Percentiles rank a stretch among this genome's conserved stretches.
These are phyloP conservation scores for Patella vulgata DNA, from an alignment of 1,140 invertebrate genomes.

Conservation along the genomic window DNA sequence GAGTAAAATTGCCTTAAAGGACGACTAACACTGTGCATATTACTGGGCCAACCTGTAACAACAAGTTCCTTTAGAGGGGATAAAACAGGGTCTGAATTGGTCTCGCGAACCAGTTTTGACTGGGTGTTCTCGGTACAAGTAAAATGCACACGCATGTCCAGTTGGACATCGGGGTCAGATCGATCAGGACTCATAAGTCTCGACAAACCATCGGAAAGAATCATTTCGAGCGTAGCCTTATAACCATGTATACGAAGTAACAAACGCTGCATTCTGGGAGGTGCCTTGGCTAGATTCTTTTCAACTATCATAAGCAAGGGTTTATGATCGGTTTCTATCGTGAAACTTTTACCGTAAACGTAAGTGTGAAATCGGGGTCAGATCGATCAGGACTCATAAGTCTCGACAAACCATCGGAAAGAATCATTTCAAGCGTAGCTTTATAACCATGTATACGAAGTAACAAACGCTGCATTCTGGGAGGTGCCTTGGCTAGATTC, in stretches of 20 bases:
- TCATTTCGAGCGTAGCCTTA: conserved; percentile 58
- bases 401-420: conserved; percentile 10
- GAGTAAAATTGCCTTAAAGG: conserved; percentile 10
- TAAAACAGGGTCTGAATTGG: conserved; percentile 1
- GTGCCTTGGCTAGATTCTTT: conserved; percentile 27
- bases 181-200: conserved; percentile 10
- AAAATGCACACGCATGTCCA: not conserved
- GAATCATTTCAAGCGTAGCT: conserved; percentile 13
- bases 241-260: conserved; percentile 32
- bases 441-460: conserved; percentile 28
- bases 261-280: conserved; percentile 39
- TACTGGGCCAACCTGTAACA: conserved; percentile 13
- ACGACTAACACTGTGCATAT: conserved; percentile 1
- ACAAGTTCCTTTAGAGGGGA: conserved; percentile 12
- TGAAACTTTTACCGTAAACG: too few relatives aligned
- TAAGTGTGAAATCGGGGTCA: too few relatives aligned
- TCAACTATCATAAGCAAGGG: conserved; percentile 34
- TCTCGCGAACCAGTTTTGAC: not conserved
- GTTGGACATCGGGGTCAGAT: not conserved
- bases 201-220: conserved; percentile 53
- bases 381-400: not conserved
- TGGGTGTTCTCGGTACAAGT: conserved; percentile 8
- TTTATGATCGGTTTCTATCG: too few relatives aligned
- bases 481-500: conserved; percentile 9
- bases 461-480: conserved; percentile 24